Percentiles rank a stretch among this genome's conserved stretches.
Conservation (phyloP, 2,113 vertebrate species). For the Callaeas wilsoni region DNA sequence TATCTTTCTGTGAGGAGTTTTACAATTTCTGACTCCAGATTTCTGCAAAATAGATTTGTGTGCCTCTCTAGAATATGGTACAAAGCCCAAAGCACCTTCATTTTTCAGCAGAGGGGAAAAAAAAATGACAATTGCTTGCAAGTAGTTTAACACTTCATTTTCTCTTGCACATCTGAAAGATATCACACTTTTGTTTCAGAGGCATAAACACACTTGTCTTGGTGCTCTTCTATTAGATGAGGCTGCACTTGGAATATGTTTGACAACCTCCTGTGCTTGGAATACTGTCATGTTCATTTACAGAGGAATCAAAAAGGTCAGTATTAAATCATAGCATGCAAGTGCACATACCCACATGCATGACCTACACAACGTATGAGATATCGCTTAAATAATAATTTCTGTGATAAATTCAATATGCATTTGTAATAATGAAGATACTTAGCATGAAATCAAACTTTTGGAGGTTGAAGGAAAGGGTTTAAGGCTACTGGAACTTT, state of each 20-base stretch:
- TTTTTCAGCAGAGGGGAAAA: background rate
- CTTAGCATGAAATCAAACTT: background rate
- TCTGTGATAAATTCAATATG: background rate
- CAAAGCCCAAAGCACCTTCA: background rate
- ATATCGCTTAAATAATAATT: background rate
- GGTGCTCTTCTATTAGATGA: background rate
- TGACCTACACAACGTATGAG: background rate
- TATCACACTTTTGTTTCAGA: conserved; percentile 52
- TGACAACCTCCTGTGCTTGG: conserved; percentile 32
- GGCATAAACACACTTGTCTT: conserved; percentile 35
- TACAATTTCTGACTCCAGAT: background rate
- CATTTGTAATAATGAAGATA: background rate
- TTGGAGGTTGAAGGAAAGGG: background rate
- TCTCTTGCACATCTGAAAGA: conserved; percentile 57
- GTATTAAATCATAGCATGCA: background rate
- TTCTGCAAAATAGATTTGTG: conserved; percentile 26
- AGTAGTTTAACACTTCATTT: conserved; percentile 15
- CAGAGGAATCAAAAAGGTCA: conserved; percentile 1
- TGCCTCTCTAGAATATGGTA: background rate
- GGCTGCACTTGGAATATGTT: conserved; percentile 35
- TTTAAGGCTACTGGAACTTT: background rate
- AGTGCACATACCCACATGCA: background rate
- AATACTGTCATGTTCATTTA: background rate
- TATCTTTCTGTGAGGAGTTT: background rate
- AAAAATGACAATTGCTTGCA: background rate